Percentiles rank a stretch among this genome's conserved stretches.
Evolutionary conservation across 2,888 invertebrate species (phyloP).

Genomic region (Hirtodrosophila cameraria): DNA sequence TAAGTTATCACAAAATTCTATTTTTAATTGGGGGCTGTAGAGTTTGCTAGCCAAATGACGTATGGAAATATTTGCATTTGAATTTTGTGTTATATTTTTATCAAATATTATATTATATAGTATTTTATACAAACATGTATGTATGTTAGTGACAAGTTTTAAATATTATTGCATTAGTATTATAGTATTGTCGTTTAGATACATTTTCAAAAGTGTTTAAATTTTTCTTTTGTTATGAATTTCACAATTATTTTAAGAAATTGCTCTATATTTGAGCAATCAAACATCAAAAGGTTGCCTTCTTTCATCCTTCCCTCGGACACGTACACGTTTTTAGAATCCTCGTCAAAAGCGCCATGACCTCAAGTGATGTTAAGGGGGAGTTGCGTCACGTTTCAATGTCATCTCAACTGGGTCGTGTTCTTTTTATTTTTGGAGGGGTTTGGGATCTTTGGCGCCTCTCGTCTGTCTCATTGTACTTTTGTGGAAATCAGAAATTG

Average conservation of each 20-base stretch:
- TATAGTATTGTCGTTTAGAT: no score
- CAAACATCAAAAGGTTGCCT: slow-evolving; percentile 10
- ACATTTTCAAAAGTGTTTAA: not conserved
- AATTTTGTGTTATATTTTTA: not conserved
- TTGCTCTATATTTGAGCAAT: slow-evolving; percentile 2
- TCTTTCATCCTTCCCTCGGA: slow-evolving; percentile 12
- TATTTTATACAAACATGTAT: not conserved
- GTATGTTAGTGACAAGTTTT: no score
- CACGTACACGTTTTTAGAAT: slow-evolving; percentile 12
- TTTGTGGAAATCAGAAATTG: slow-evolving; percentile 65
- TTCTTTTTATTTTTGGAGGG: not conserved
- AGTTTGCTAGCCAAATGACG: no score
- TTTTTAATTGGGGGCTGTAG: no score
- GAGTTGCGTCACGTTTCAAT: slow-evolving; percentile 69
- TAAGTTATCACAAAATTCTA: no score
- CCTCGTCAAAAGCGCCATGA: slow-evolving; percentile 44
- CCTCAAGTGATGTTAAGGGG: slow-evolving; percentile 46
- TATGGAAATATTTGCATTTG: no score
- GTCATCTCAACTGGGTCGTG: slow-evolving; percentile 47
- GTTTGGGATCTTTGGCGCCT: slow-evolving; percentile 1
- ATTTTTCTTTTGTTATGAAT: not conserved
- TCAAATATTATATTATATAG: not conserved
- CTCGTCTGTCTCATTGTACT: slow-evolving; percentile 26
- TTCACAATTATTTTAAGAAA: slow-evolving; percentile 10
- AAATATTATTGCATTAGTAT: no score